Conservation (phyloP, 2,113 vertebrate species). For the Sturnira hondurensis region DNA sequence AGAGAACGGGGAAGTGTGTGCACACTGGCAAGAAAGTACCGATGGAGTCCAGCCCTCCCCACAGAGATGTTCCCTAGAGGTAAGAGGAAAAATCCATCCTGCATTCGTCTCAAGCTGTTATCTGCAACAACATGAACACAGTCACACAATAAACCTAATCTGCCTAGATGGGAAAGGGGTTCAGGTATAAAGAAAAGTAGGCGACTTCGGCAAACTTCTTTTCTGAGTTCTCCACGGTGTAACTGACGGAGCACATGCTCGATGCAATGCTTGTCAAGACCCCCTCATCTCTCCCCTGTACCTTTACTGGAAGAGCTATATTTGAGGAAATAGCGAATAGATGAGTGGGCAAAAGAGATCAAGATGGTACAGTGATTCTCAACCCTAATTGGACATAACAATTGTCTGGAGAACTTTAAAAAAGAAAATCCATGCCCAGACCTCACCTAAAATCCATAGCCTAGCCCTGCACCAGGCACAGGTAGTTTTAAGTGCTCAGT, state of each 20-base stretch:
- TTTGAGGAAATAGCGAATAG: background rate
- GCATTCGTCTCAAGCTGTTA: background rate
- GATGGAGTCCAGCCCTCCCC: background rate
- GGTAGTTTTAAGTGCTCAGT: background rate
- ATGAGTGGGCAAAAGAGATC: background rate
- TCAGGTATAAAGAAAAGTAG: background rate
- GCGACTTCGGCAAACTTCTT: background rate
- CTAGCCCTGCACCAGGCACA: background rate
- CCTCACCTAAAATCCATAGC: background rate
- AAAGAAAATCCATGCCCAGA: background rate
- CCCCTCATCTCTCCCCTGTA: too few species aligned
- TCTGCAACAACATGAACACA: background rate
- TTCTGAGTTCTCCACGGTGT: background rate
- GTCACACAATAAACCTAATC: background rate
- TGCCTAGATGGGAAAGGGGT: background rate
- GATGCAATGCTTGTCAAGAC: background rate
- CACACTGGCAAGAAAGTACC: background rate
- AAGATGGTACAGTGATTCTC: background rate
- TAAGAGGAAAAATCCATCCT: background rate
- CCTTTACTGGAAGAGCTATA: background rate
- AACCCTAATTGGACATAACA: background rate
- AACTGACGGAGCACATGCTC: background rate
- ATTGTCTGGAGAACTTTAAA: background rate
- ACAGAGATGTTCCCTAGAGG: background rate
- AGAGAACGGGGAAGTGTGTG: too few species aligned